Conservation (phyloP, 2,797 vertebrate genomes). For the Eulemur coronatus region DNA sequence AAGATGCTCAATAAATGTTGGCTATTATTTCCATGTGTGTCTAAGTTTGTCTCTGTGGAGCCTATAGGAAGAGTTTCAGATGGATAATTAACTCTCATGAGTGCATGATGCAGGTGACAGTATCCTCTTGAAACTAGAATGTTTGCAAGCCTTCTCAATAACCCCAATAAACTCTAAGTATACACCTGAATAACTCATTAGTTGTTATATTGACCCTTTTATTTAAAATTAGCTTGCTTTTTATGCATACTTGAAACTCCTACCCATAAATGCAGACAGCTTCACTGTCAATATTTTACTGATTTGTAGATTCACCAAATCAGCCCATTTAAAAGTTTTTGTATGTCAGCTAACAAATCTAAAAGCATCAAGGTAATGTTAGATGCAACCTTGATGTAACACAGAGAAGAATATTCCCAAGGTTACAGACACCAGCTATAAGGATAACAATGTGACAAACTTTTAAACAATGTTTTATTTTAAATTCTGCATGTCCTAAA, state of each 20-base stretch:
- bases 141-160: not conserved
- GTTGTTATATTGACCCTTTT: not conserved
- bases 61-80: not conserved
- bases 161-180: conserved; percentile 1
- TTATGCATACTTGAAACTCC: not conserved
- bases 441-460: not conserved
- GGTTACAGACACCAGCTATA: not conserved
- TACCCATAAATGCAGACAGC: not conserved
- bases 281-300: not conserved
- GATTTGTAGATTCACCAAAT: not conserved
- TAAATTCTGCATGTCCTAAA: not conserved
- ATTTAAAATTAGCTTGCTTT: conserved; percentile 14
- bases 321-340: not conserved
- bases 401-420: not conserved
- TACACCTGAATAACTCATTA: not conserved
- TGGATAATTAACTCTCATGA: not conserved
- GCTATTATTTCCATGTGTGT: conserved; percentile 2
- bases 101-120: not conserved
- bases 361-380: not conserved
- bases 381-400: not conserved
- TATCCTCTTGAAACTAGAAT: not conserved
- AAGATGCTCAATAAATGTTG: not conserved
- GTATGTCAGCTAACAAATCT: conserved; percentile 15
- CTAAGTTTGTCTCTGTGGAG: not conserved
- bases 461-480: not conserved